Evolutionary conservation across 2,888 invertebrate genomes (phyloP).

Genomic region (Epirrhoe alternata): DNA sequence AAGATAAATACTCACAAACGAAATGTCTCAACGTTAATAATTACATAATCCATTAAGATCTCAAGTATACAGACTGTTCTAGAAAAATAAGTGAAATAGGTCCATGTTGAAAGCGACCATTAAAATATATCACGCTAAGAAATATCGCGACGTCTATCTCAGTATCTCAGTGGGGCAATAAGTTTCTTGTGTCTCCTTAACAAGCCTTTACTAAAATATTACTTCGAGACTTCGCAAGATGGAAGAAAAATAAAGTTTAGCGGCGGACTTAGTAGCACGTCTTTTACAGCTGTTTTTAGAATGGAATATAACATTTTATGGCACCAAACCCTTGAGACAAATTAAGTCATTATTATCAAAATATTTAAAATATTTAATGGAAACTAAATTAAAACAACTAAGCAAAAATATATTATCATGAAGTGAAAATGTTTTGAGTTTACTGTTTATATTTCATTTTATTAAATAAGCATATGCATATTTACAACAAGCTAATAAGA

Average conservation of each 20-base stretch:
- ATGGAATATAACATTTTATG: too few relatives aligned
- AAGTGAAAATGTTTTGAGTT: too few relatives aligned
- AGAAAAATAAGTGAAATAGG: conserved; percentile 19
- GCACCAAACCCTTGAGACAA: too few relatives aligned
- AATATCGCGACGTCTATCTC: conserved; percentile 32
- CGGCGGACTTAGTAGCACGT: neutral
- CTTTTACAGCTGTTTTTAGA: too few relatives aligned
- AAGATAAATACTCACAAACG: neutral
- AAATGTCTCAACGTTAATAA: neutral
- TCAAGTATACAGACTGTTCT: conserved; percentile 4
- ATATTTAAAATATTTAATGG: too few relatives aligned
- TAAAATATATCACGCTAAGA: conserved; percentile 31
- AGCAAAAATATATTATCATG: too few relatives aligned
- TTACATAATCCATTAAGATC: conserved; percentile 10
- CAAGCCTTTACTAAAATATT: conserved; percentile 37
- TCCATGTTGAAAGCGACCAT: conserved; percentile 31
- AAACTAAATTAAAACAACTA: too few relatives aligned
- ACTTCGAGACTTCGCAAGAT: conserved; percentile 29
- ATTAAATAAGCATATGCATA: neutral
- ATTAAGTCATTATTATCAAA: too few relatives aligned
- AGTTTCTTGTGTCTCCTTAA: conserved; percentile 36
- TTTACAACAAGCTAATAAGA: neutral
- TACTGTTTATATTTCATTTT: neutral
- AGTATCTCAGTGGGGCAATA: conserved; percentile 33
- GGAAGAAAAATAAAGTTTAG: conserved; percentile 19